phyloP scores from a whole-genome alignment of 1,140 invertebrate species.

The Temnothorax curvispinosus region DNA sequence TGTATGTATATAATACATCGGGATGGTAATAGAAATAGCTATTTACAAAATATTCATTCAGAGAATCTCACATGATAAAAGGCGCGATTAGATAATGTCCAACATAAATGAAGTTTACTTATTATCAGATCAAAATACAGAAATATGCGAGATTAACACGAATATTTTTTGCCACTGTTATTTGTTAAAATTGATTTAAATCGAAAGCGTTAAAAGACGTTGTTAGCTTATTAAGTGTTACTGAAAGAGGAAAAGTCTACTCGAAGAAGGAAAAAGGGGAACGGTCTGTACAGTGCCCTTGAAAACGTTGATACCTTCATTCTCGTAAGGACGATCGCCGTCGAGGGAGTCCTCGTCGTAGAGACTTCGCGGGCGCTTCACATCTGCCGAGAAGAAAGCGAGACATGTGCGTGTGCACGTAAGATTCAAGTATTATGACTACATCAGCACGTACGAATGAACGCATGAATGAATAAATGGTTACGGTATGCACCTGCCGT shows the following conservation, averaged over 20 bases:
- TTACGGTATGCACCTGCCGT: conserved; percentile 22
- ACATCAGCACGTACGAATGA: conserved; percentile 52
- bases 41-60: conserved; percentile 37
- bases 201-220: conserved; percentile 1
- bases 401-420: conserved; percentile 76
- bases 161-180: background rate
- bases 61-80: background rate
- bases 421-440: conserved; percentile 66
- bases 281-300: conserved; percentile 63
- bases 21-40: conserved; percentile 11
- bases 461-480: conserved; percentile 27
- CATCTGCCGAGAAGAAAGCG: conserved; percentile 83
- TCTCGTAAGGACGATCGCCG: conserved; percentile 82
- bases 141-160: background rate
- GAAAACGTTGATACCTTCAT: conserved; percentile 81
- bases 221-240: background rate
- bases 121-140: background rate
- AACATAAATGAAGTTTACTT: background rate
- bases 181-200: background rate
- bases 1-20: background rate
- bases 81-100: background rate
- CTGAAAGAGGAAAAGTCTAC: conserved; percentile 4
- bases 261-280: background rate
- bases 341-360: conserved; percentile 85
- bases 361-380: conserved; percentile 83